Evolutionary conservation across 1,140 invertebrate genomes (phyloP), one percentile per base, ranked within the genome.

Genomic region (Gryon sp.): DNA sequence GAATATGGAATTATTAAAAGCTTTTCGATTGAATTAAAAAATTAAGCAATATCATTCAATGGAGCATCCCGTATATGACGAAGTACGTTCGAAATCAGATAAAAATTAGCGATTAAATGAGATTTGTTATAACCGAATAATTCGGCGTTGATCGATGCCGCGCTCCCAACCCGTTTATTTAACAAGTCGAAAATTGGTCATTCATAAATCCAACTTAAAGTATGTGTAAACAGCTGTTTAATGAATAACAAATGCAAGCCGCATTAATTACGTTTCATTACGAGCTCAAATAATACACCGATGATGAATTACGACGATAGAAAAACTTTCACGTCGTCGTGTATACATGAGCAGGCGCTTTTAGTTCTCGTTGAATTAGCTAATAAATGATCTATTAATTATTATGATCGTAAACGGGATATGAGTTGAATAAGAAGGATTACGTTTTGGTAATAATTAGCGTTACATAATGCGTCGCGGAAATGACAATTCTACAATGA

Each of bases 401-500:
- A 48, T 40, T 40, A 50, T 50, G 20, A 50, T 50, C 38, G 38
- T 11, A n/a, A n/a, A 16, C 18, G 11, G 16, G 26, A 20, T 43
- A 46, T 38, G 30, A 36, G 12, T 45, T 60, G 48, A 12, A 48
- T 55, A 38, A 55, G 48, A 66, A 53, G 28, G 30, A 66, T 74
- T 66, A 74, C 34, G 22, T 43, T 68, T 72, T 52, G 28, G 76
- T 80, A 78, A 73, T 80, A 82, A 82, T 83, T 81, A 82, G 80
- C 80, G 79, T 80, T 78, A 72, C 74, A 81, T 74, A 78, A 79
- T 78, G 79, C 30, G 74, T 50, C 38, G 48, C 76, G 73, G 82
- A 83, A 83, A 79, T 83, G 80, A 81, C 80, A 82, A 81, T 82
- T 83, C 75, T 62, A 72, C 60, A 55, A 77, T 82, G 80, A 81